Base-by-base conservation (phyloP, 2,888 invertebrate species). In the Callinectes sapidus region DNA sequence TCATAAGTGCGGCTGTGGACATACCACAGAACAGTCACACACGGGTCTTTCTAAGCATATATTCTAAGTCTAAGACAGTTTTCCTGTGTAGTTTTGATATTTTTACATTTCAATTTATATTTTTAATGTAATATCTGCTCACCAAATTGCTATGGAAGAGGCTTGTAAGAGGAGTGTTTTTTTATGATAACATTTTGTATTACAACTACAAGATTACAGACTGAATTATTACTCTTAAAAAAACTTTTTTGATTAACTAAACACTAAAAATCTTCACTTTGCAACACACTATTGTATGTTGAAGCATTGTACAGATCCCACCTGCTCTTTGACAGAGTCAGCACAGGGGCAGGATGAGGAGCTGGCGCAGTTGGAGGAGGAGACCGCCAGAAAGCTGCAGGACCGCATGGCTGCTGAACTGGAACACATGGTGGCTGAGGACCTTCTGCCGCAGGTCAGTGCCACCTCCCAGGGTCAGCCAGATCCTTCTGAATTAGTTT, bases 401-500 rank as follows among this genome's bases (percentile, higher is more conserved):
- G 92, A 92, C 14, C 92, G 92, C n/a, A 87, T 92, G 92, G 92
- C 92, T 87, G 92, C 92, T 39, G 92, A 92, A 54, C 85, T 92
- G 18, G 87, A 92, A 28, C 48, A 92, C 85, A 54, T 92, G 32
- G 81, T 32, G 1, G 54, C 85, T 42, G 92, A 92, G 28, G 92
- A 92, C n/a, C 90, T 92, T 42, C 88, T 92, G 81, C 92, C 81
- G 2, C 85, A 90, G 90, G 92, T 92, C 28, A 35, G 88, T 71
- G 55, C 18, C 61, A 28, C 18, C 5, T 10, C 48, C 8, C 28
- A 71, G 42, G n/a, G n/a, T n/a, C n/a, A n/a, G n/a, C n/a, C n/a
- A n/a, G n/a, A n/a, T n/a, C n/a, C n/a, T n/a, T n/a, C n/a, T n/a
- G n/a, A n/a, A n/a, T n/a, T n/a, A n/a, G n/a, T n/a, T n/a, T n/a